Evolutionary conservation across 2,113 vertebrate genomes (phyloP), one percentile per base, ranked within the genome.

Genomic region (Sigmodon hispidus): DNA sequence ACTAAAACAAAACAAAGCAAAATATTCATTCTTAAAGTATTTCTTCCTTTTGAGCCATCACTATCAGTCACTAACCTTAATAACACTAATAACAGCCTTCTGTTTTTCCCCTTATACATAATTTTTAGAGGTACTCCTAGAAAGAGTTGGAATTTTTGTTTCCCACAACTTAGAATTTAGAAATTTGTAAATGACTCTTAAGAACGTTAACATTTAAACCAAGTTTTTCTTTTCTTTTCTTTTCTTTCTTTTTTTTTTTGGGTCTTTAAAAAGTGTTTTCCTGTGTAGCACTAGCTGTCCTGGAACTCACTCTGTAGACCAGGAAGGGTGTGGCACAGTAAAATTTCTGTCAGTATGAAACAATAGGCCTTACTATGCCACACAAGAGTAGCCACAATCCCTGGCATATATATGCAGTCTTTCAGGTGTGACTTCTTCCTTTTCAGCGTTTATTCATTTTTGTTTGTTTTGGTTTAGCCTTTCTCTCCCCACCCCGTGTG

Each of bases 391-490:
- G 24, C 69, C 16, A 29, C 43, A 45, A 5, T 48, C 31, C 1
- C 8, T 16, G 8, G 17, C 29, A 19, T 29, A 45, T 31, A 67
- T 40, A 61, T 17, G 72, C 19, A 43, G 13, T 76, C n/a, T 96
- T 90, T 92, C 43, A 92, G n/a, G 26, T 87, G 65, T 26, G 24
- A 40, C 31, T 57, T n/a, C 55, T 83, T 89, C 31, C 40, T 50
- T 81, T 34, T 55, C 67, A 83, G 43, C 43, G 34, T 10, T n/a
- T 57, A 24, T 12, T 73, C 45, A 43, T 81, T 79, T 79, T 70
- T 70, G 55, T 15, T 57, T 40, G 31, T 52, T 34, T 96, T 96
- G 63, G 48, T 98, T 93, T 95, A 96, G 59, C 55, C 48, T 67
- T 85, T 95, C 79, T 65, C 59, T 16, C 52, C 77, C 85, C 34